These are phyloP conservation scores for Ferdinandea cuprea DNA, from an alignment of 2,888 invertebrate genomes.

Conservation along the genomic window DNA sequence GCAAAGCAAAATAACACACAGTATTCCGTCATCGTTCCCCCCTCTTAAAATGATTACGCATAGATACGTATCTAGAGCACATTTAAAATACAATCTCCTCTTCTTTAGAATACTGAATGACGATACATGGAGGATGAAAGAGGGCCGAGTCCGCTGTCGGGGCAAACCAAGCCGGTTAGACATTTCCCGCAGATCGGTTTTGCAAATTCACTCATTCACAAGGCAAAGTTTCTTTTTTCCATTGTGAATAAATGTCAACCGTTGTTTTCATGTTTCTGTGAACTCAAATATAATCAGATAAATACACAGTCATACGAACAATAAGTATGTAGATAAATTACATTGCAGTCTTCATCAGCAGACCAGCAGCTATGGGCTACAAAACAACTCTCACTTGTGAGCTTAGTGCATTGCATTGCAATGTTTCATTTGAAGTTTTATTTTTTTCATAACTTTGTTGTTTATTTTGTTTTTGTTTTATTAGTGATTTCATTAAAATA, in stretches of 20 bases:
- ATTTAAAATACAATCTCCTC: constrained; percentile 53
- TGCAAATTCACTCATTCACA: constrained; percentile 45
- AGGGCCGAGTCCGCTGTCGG: neutral
- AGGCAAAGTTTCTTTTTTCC: constrained; percentile 39
- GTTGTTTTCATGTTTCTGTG: constrained; percentile 48
- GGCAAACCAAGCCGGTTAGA: constrained; percentile 14
- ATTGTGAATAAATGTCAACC: constrained; percentile 61
- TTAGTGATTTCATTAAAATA: constrained; percentile 57
- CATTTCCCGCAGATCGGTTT: constrained; percentile 23
- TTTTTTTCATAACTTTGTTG: constrained; percentile 1
- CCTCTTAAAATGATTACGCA: constrained; percentile 51
- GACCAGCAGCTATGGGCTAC: neutral
- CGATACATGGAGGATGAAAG: neutral
- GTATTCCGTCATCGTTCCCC: constrained; percentile 47
- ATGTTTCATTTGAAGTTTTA: constrained; percentile 47
- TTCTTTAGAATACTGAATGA: constrained; percentile 8
- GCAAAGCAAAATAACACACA: constrained; percentile 23
- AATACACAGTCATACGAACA: too few species aligned
- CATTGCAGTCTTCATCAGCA: constrained; percentile 14
- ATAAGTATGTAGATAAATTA: constrained; percentile 8
- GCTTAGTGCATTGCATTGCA: constrained; percentile 16
- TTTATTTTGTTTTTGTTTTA: constrained; percentile 2
- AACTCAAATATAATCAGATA: constrained; percentile 64
- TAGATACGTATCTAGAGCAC: constrained; percentile 70
- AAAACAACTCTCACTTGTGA: constrained; percentile 47